Evolutionary conservation across 2,888 invertebrate species (phyloP).

Genomic region (Temnothorax rugatulus): DNA sequence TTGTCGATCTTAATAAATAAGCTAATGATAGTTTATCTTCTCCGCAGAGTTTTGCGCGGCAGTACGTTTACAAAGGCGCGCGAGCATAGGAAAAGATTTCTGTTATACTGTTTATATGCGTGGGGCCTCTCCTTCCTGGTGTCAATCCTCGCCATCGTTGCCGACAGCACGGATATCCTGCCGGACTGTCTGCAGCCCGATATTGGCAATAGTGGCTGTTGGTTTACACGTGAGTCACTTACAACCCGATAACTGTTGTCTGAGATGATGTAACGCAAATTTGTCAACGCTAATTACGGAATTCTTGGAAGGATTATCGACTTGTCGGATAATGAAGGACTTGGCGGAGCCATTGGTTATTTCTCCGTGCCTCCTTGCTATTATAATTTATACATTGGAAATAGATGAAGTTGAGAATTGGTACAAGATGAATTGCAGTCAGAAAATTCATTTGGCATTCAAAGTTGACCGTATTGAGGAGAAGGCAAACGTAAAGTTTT

Average conservation of each 20-base stretch:
- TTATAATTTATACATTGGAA: constrained; percentile 12
- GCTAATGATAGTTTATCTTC: constrained; percentile 20
- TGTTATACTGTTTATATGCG: constrained; percentile 90
- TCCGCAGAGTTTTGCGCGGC: constrained; percentile 79
- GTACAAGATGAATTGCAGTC: not conserved
- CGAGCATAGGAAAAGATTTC: constrained; percentile 87
- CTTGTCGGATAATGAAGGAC: not conserved
- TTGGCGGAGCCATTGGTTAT: not conserved
- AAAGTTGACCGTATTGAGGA: constrained; percentile 4
- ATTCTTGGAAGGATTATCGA: not conserved
- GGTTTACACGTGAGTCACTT: constrained; percentile 88
- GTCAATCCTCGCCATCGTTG: constrained; percentile 87
- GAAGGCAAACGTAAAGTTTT: constrained; percentile 24
- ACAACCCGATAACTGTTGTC: constrained; percentile 44
- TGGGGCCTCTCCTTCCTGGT: constrained; percentile 90
- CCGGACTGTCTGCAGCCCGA: constrained; percentile 87
- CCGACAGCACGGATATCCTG: constrained; percentile 88
- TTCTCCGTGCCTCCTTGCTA: not conserved
- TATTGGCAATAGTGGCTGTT: constrained; percentile 89
- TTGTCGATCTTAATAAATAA: not conserved
- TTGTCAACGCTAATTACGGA: constrained; percentile 18
- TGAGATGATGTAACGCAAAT: constrained; percentile 30
- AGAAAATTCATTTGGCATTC: constrained; percentile 24
- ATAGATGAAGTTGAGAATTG: constrained; percentile 6
- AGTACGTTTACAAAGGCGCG: constrained; percentile 62